Evolutionary conservation across 2,888 invertebrate species (phyloP).

Genomic region (Meta bourneti): DNA sequence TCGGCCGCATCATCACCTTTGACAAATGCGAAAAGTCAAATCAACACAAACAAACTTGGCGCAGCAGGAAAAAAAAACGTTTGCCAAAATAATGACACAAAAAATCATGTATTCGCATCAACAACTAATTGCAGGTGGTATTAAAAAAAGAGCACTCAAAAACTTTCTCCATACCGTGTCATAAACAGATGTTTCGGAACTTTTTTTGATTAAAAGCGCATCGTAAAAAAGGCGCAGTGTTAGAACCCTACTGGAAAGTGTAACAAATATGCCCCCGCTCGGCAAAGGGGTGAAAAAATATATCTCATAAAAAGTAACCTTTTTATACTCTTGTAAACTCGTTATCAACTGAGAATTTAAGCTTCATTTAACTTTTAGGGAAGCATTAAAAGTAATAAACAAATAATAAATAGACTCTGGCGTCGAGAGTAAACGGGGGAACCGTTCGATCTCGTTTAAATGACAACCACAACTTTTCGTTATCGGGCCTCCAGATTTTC

Average conservation of each 20-base stretch:
- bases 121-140: conserved; percentile 66
- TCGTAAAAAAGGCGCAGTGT: conserved; percentile 17
- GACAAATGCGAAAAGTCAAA: conserved; percentile 70
- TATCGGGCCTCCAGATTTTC: conserved; percentile 65
- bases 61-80: conserved; percentile 18
- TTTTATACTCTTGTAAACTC: conserved; percentile 65
- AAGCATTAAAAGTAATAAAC: conserved; percentile 64
- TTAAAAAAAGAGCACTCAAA: conserved; percentile 46
- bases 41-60: conserved; percentile 45
- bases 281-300: conserved; percentile 40
- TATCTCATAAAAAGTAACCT: conserved; percentile 69
- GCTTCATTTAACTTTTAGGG: conserved; percentile 68
- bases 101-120: conserved; percentile 37
- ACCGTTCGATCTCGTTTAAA: conserved; percentile 36
- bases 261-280: background rate
- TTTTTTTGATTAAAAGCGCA: conserved; percentile 50
- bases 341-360: conserved; percentile 65
- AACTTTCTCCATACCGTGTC: conserved; percentile 58
- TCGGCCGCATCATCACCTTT: conserved; percentile 51
- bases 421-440: conserved; percentile 21
- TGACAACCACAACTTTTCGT: conserved; percentile 60
- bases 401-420: conserved; percentile 64
- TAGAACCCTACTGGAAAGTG: conserved; percentile 8
- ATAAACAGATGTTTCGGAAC: conserved; percentile 54
- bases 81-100: conserved; percentile 33